Evolutionary conservation across 2,113 vertebrate species (phyloP), one percentile per base, ranked within the genome.

Genomic region (Reinhardtius hippoglossoides): DNA sequence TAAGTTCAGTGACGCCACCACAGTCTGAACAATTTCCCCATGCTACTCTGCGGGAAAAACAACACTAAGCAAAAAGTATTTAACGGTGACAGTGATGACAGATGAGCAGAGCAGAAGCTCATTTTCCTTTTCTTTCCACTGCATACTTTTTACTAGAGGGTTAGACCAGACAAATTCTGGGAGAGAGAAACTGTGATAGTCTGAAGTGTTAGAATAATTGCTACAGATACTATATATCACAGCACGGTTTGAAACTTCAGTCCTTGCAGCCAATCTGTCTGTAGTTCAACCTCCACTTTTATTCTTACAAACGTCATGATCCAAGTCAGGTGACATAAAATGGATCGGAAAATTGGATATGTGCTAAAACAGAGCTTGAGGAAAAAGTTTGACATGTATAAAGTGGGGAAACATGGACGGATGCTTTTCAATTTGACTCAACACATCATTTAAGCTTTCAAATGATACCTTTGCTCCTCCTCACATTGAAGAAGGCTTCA

Each of bases 31-130:
- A 61, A 54, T 42, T 42, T 42, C 40, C 40, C 40, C 40, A 3
- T 13, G 56, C 65, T 57, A 18, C 66, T 61, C 5, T 66, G 21
- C 52, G 50, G 50, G 35, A 76, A 76, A 76, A 52, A 26, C 24
- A 18, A 23, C 31, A 44, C 62, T 37, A 52, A 81, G 59, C 59
- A 66, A 69, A 61, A 27, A 27, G 71, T 86, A 69, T 80, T 85
- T 80, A 77, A 71, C 62, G 27, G 35, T 74, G 77, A 73, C 37
- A 58, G 77, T 5, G 15, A 50, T 72, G 67, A 79, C 67, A 71
- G 77, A 77, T 78, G 46, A 50, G 46, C 18, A 7, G 18, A 50
- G 7, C 15, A 18, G 46, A 50, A 50, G 46, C 46, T 20, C 16
- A 50, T 50, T 50, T 50, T 50, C 16, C 46, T 8, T 50, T 50